phyloP scores from a whole-genome alignment of 2,888 invertebrate species.

The Leucoptera coffeella region DNA sequence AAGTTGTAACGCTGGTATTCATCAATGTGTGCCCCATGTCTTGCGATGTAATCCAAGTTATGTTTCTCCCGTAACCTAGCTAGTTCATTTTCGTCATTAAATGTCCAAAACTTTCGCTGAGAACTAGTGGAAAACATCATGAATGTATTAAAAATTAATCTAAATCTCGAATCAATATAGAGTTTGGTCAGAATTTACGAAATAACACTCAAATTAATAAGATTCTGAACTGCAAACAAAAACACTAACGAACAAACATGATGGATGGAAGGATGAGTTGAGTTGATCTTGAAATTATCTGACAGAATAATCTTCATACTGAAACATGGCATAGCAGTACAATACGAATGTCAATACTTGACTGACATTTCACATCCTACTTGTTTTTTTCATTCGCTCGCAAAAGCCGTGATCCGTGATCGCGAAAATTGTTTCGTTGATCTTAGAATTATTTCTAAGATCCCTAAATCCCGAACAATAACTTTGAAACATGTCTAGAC shows the following conservation, averaged over 20 bases:
- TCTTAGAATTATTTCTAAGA: slow-evolving; percentile 10
- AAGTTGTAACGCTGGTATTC: slow-evolving; percentile 54
- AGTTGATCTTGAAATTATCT: no score
- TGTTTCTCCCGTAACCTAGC: slow-evolving; percentile 67
- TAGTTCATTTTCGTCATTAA: slow-evolving; percentile 74
- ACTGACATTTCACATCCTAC: slow-evolving; percentile 6
- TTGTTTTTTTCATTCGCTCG: slow-evolving; percentile 9
- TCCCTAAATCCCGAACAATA: background rate
- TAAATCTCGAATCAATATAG: background rate
- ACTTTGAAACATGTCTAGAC: slow-evolving; percentile 31
- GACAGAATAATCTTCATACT: no score
- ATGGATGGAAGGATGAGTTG: no score
- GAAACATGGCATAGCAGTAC: background rate
- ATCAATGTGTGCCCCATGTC: slow-evolving; percentile 59
- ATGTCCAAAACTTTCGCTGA: slow-evolving; percentile 89
- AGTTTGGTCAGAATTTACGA: background rate
- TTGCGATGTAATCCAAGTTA: slow-evolving; percentile 69
- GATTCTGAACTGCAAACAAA: background rate
- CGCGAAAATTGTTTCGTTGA: slow-evolving; percentile 11
- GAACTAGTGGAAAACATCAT: slow-evolving; percentile 89
- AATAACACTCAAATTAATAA: background rate
- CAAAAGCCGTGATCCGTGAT: slow-evolving; percentile 16
- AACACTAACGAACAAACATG: background rate
- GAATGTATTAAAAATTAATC: background rate
- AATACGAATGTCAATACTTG: background rate